Evolutionary conservation across 2,888 invertebrate species (phyloP), one percentile per base, ranked within the genome.

Genomic region (Aspidapion aeneum): DNA sequence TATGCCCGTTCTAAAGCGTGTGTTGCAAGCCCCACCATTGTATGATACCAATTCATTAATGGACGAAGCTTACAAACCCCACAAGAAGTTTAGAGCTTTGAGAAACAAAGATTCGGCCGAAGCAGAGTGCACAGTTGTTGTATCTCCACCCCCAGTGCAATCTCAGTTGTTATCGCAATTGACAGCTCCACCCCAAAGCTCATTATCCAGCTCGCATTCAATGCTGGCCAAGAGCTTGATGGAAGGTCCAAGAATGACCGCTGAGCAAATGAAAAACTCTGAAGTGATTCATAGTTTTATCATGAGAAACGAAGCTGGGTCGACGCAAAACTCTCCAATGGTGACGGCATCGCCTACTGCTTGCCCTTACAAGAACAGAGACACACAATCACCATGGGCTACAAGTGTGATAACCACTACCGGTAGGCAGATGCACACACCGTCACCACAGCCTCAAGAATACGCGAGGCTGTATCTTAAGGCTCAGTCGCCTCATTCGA

Each of bases 51-150:
- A 92, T 76, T 90, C 92, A 1, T 81, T 96, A 63, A 95, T 96
- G 94, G 94, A 95, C 78, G 95, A 94, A 81, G 94, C 94, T 17
- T 96, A 96, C 83, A 94, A 95, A 78, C 95, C 95, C 66, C 96
- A 96, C 84, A 96, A 96, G 81, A 96, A 96, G 80, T 96, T 96
- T 86, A 88, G 96, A 55, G 93, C 93, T 1, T 82, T 93, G 77
- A 84, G 93, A 21, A 79, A 81, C 67, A 91, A 92, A 72, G 93
- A 93, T 76, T 87, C 88, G 1, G 90, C 90, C 54, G 93, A 93
- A 74, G 91, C 91, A 1, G 88, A 89, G 73, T 86, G 87, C 0
- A 90, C 89, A 64, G 73, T 79, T 2, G 74, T 78, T 3, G 71
- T 78, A 61, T 78, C 80, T 9, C 75, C 78, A 1, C 75, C 78